Percentiles rank a stretch among this genome's conserved stretches.
Evolutionary conservation across 2,797 vertebrate genomes (phyloP).

Genomic region (Decapterus maruadsi): DNA sequence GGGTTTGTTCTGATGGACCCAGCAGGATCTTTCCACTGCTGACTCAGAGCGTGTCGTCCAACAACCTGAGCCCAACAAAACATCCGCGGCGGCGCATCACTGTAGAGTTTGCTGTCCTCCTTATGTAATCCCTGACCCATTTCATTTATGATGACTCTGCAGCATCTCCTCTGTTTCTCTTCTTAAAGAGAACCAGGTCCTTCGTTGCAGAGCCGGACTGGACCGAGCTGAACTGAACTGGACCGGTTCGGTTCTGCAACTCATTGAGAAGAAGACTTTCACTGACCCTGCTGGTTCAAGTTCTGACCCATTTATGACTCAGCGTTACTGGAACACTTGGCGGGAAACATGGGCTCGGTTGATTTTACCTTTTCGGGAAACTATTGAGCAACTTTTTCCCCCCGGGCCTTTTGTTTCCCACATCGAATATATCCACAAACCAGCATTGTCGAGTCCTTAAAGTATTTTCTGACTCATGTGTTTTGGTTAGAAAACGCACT

Average conservation of each 20-base stretch:
- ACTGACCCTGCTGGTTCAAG: slow-evolving; percentile 16
- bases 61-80: neutral
- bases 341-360: neutral
- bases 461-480: slow-evolving; percentile 10
- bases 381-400: slow-evolving; percentile 18
- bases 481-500: neutral
- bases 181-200: neutral
- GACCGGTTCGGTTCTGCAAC: neutral
- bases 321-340: slow-evolving; percentile 40
- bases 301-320: slow-evolving; percentile 39
- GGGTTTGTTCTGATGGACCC: neutral
- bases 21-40: slow-evolving; percentile 22
- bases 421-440: neutral
- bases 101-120: slow-evolving; percentile 1
- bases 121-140: slow-evolving; percentile 25
- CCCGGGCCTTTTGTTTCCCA: neutral
- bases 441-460: neutral
- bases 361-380: slow-evolving; percentile 23
- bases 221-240: fast-evolving
- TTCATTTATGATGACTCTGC: slow-evolving; percentile 27
- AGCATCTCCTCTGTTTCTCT: neutral
- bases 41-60: slow-evolving; percentile 35
- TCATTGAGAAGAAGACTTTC: neutral
- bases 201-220: neutral
- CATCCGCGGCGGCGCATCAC: slow-evolving; percentile 26